Evolutionary conservation across 2,888 invertebrate genomes (phyloP).

Genomic region (Nephrotoma flavescens): DNA sequence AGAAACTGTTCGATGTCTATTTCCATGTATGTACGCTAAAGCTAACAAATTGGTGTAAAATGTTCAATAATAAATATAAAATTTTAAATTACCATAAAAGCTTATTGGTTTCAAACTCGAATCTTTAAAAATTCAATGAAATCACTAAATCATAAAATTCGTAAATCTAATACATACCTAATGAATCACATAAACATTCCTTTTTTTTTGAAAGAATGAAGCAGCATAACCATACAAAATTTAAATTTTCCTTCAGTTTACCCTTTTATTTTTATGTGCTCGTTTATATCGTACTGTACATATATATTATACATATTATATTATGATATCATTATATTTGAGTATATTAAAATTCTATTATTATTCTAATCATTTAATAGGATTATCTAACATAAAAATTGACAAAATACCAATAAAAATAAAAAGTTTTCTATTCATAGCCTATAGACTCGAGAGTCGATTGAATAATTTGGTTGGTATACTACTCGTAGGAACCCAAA

Average conservation of each 20-base stretch:
- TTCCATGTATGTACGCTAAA: too few species aligned
- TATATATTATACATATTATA: not conserved
- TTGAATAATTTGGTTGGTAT: not conserved
- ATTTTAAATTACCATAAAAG: not conserved
- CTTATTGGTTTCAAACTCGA: not conserved
- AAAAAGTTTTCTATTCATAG: not conserved
- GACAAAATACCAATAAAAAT: not conserved
- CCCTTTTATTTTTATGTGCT: not conserved
- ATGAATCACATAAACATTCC: not conserved
- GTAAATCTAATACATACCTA: not conserved
- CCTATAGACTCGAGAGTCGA: not conserved
- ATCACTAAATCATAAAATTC: not conserved
- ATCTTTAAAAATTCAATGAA: not conserved
- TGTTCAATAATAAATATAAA: not conserved
- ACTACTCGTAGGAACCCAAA: not conserved
- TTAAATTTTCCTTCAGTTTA: not conserved
- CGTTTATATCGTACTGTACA: not conserved
- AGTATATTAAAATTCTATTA: not conserved
- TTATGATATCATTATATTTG: not conserved
- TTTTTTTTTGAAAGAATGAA: not conserved
- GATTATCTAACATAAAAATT: not conserved
- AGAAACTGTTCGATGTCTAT: too few species aligned
- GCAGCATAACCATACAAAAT: not conserved
- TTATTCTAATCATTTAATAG: not conserved
- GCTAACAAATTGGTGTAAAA: not conserved